Evolutionary conservation across 2,113 vertebrate species (phyloP), one percentile per base, ranked within the genome.

Genomic region (Datnioides undecimradiatus): DNA sequence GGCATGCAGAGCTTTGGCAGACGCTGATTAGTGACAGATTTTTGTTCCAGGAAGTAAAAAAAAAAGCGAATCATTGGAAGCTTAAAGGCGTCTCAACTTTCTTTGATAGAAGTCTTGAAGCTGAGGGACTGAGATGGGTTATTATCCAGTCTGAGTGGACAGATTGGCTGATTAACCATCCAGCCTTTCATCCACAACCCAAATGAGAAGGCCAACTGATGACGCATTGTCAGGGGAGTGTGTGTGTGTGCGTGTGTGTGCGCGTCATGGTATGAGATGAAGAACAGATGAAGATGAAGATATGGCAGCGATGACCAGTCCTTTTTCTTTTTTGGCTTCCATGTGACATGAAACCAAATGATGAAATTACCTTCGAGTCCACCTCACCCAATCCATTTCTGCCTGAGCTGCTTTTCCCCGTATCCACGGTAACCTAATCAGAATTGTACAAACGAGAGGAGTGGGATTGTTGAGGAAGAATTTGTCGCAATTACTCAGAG

Each of bases 361-460:
- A 43, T 54, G 23, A 72, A 68, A 80, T 94, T 92, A 93, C 92
- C 93, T 94, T 91, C 1, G 79, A 82, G 25, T 89, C 68, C 70
- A 82, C 85, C 88, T 91, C 88, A 88, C 85, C 78, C 89, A 91
- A 83, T 87, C 86, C 92, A 79, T 89, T 91, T 67, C 85, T 80
- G 87, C 80, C 85, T 52, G 79, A 87, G 89, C 67, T 84, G 83
- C 86, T 82, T 90, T 86, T 90, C 52, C 83, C 78, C 17, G 82
- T 93, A 84, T 86, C 93, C 92, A 93, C 60, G 71, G 93, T 82
- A 91, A 93, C 93, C 91, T 93, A 79, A 90, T 91, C 86, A 88
- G 69, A 87, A 46, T 88, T 46, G 83, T 79, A 90, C 82, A 92
- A 93, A 92, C 33, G 59, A 92, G 76, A 91, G 74, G 87, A 84